These are phyloP conservation scores for Drosophila mercatorum DNA, from an alignment of 2,888 invertebrate genomes.

Conservation along the genomic window DNA sequence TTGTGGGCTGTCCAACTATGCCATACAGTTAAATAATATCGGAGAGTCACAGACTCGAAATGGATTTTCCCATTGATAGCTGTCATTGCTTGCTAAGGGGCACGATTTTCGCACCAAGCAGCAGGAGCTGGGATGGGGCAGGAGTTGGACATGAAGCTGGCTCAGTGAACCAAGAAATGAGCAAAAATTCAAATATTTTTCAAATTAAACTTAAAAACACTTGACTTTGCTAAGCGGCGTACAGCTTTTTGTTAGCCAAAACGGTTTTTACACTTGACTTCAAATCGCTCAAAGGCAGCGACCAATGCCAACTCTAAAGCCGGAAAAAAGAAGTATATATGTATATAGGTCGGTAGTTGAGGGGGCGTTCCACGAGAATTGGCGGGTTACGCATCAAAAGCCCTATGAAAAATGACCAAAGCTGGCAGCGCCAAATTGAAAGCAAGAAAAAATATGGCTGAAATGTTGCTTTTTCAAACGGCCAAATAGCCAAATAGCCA, in stretches of 20 bases:
- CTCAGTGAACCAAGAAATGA: conserved; percentile 77
- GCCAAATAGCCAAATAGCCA: conserved; percentile 47
- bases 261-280: conserved; percentile 80
- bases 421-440: conserved; percentile 73
- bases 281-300: conserved; percentile 77
- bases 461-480: conserved; percentile 79
- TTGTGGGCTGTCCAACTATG: conserved; percentile 55
- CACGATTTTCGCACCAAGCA: conserved; percentile 56
- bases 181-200: conserved; percentile 80
- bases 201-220: conserved; percentile 79
- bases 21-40: conserved; percentile 39
- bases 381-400: conserved; percentile 76
- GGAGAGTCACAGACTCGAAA: conserved; percentile 19
- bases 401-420: conserved; percentile 80
- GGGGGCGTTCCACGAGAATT: conserved; percentile 34
- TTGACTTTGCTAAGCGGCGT: conserved; percentile 51
- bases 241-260: conserved; percentile 59
- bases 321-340: neutral
- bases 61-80: conserved; percentile 64
- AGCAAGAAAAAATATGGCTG: conserved; percentile 78
- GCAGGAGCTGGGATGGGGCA: conserved; percentile 1
- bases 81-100: conserved; percentile 41
- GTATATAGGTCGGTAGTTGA: conserved; percentile 4
- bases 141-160: conserved; percentile 11
- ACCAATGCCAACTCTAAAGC: conserved; percentile 50